phyloP scores from a whole-genome alignment of 2,113 vertebrate genomes.

The Oenanthe melanoleuca region DNA sequence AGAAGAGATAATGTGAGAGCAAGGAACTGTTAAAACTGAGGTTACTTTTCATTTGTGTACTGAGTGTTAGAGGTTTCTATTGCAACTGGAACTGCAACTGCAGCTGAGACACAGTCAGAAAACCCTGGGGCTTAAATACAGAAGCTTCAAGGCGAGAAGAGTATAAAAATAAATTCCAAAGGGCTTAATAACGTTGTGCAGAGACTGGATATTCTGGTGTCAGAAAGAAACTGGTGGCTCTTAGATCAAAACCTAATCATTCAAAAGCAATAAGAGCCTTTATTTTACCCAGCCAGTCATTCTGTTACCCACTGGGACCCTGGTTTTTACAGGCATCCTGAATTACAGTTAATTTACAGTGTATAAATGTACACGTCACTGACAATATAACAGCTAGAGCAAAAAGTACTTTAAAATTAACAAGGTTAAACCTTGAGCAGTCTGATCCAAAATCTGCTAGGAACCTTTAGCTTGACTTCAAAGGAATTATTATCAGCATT shows the following conservation, averaged over 20 bases:
- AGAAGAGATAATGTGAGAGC: neutral
- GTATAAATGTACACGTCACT: neutral
- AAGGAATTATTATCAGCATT: conserved; percentile 19
- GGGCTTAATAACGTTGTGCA: conserved; percentile 56
- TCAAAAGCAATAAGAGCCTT: conserved; percentile 20
- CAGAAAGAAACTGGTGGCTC: conserved; percentile 32
- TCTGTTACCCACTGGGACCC: neutral
- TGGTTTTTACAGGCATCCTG: neutral
- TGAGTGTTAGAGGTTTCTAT: neutral
- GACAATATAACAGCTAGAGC: neutral
- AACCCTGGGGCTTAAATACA: conserved; percentile 52
- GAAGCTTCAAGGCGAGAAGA: conserved; percentile 40
- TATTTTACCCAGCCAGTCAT: conserved; percentile 15
- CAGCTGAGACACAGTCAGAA: conserved; percentile 29
- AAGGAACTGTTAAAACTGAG: conserved; percentile 31
- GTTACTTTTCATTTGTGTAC: neutral
- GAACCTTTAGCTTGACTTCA: conserved; percentile 22
- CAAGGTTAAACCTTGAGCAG: neutral
- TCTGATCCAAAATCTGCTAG: conserved; percentile 22
- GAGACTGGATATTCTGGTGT: conserved; percentile 45
- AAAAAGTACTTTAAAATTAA: neutral
- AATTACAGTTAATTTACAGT: neutral
- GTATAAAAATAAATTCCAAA: conserved; percentile 67
- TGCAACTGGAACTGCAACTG: neutral
- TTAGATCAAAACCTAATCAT: conserved; percentile 57